Conservation (phyloP, 2,888 invertebrate genomes). For the Tenthredo scrophulariae region DNA sequence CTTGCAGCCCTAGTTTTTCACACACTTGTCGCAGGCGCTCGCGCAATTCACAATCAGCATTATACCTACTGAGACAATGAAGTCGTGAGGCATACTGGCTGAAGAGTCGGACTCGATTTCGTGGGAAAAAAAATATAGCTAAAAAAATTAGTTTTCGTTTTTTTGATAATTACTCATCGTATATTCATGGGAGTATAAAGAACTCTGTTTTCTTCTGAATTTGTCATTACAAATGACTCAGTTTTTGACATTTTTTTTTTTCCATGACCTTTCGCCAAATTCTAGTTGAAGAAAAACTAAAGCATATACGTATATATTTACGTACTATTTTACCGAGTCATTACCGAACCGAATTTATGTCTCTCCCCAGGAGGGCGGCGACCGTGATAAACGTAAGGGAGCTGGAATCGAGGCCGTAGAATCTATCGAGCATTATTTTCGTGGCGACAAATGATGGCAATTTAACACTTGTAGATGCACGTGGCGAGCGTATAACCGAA, state of each 20-base stretch:
- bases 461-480: conserved; percentile 72
- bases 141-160: not conserved
- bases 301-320: not conserved
- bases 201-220: not conserved
- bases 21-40: conserved; percentile 44
- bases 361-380: not conserved
- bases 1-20: conserved; percentile 36
- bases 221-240: not conserved
- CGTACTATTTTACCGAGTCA: not conserved
- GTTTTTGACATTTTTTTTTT: not conserved
- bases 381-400: conserved; percentile 12
- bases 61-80: conserved; percentile 49
- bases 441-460: conserved; percentile 70
- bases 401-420: not conserved
- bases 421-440: conserved; percentile 31
- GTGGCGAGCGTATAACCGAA: conserved; percentile 65
- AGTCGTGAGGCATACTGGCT: conserved; percentile 19
- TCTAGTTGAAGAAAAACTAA: not conserved
- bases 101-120: conserved; percentile 24
- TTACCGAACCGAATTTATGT: not conserved
- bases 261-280: not conserved
- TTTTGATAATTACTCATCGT: not conserved
- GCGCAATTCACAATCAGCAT: conserved; percentile 52
- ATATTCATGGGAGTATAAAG: not conserved
- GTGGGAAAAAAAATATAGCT: conserved; percentile 43